Percentiles rank a stretch among this genome's conserved stretches.
Evolutionary conservation across 2,113 vertebrate genomes (phyloP).

Genomic region (Mirza zaza): DNA sequence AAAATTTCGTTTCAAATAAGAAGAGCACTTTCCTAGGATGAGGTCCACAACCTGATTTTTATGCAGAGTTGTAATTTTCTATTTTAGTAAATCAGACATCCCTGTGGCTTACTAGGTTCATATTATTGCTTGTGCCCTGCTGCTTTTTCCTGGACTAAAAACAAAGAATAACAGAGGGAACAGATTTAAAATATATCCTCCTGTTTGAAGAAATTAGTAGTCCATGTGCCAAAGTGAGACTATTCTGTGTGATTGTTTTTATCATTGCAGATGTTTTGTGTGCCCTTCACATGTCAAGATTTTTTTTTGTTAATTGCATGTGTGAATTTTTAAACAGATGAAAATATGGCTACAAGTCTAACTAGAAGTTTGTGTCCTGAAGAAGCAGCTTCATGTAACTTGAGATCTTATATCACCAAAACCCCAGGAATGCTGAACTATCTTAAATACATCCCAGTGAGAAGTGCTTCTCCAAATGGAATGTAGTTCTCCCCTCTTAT

Average conservation of each 20-base stretch:
- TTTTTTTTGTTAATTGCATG: neutral
- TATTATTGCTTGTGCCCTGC: slow-evolving; percentile 74
- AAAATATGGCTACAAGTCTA: neutral
- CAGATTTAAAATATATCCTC: slow-evolving; percentile 53
- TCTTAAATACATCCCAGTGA: neutral
- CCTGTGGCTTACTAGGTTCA: slow-evolving; percentile 82
- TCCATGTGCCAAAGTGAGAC: slow-evolving; percentile 46
- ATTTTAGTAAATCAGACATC: slow-evolving; percentile 85
- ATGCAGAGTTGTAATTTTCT: slow-evolving; percentile 85
- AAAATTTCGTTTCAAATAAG: slow-evolving; percentile 64
- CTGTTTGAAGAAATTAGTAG: slow-evolving; percentile 56
- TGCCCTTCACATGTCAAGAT: neutral
- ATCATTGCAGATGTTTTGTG: neutral
- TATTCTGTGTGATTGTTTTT: neutral
- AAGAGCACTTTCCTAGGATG: slow-evolving; percentile 69
- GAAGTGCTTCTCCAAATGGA: neutral
- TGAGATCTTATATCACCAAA: neutral
- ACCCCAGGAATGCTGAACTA: neutral
- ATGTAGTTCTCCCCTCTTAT: neutral
- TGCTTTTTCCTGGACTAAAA: slow-evolving; percentile 69
- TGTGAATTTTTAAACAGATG: slow-evolving; percentile 58
- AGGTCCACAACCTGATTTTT: slow-evolving; percentile 71
- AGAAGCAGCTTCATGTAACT: neutral
- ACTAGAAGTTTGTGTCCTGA: neutral
- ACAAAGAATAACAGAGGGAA: slow-evolving; percentile 65